Conservation (phyloP, 2,797 vertebrate species). For the Ibycter americanus region DNA sequence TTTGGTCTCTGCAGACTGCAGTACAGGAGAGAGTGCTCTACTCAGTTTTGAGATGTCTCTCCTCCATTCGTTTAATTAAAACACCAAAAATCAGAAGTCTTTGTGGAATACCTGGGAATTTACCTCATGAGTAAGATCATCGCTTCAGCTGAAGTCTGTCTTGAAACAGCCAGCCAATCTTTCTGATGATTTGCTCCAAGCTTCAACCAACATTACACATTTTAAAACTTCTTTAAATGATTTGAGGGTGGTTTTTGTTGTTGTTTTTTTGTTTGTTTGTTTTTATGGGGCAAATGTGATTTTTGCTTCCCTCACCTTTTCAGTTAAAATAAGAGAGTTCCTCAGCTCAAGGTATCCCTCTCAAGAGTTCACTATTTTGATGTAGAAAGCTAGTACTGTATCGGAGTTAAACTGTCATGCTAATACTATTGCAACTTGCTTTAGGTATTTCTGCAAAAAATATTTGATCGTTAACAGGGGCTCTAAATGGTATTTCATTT, state of each 20-base stretch:
- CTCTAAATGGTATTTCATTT: background rate
- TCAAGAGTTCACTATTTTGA: background rate
- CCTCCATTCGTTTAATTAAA: conserved; percentile 47
- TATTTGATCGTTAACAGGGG: background rate
- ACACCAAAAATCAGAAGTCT: background rate
- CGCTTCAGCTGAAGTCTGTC: background rate
- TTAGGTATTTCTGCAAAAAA: background rate
- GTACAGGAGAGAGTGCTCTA: background rate
- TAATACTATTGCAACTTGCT: background rate
- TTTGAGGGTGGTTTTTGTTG: background rate
- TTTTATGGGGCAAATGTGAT: background rate
- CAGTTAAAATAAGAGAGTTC: background rate
- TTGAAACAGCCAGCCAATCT: background rate
- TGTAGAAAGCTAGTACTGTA: background rate
- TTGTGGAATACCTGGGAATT: background rate
- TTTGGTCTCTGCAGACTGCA: background rate
- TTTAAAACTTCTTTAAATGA: background rate
- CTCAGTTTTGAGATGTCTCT: background rate
- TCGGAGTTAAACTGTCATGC: background rate
- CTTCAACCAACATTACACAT: background rate
- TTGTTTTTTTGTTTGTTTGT: background rate
- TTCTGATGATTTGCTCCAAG: background rate
- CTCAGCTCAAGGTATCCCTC: background rate
- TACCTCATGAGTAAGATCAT: background rate
- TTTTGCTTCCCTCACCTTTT: background rate